These are phyloP conservation scores for Drosophila buzzatii DNA, from an alignment of 2,888 invertebrate species.

Conservation along the genomic window DNA sequence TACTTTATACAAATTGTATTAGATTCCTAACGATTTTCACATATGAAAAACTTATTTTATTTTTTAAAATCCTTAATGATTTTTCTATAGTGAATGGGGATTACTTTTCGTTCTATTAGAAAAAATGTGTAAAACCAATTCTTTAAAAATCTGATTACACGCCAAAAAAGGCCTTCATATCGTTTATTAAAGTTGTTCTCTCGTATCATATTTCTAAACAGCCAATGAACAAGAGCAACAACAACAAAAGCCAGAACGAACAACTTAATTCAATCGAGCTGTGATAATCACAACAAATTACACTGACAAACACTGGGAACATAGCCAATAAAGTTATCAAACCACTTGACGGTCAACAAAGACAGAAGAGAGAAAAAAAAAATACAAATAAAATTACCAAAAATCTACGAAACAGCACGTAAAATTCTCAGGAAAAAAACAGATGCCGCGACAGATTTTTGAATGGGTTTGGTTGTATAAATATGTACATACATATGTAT, in stretches of 20 bases:
- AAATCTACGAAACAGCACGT: conserved; percentile 49
- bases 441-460: conserved; percentile 60
- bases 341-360: conserved; percentile 52
- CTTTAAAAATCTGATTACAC: conserved; percentile 18
- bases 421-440: conserved; percentile 48
- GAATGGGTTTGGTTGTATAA: conserved; percentile 36
- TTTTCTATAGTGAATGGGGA: background rate
- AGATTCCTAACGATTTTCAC: too few species aligned
- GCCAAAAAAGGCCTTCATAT: conserved; percentile 21
- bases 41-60: too few species aligned
- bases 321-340: conserved; percentile 67
- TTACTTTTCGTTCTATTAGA: too few species aligned
- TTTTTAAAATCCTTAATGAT: background rate
- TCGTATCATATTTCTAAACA: conserved; percentile 43
- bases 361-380: conserved; percentile 5
- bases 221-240: background rate
- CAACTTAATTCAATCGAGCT: conserved; percentile 40
- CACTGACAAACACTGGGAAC: conserved; percentile 38
- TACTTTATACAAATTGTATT: too few species aligned
- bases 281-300: conserved; percentile 67
- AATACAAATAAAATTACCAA: conserved; percentile 13
- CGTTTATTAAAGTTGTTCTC: conserved; percentile 21
- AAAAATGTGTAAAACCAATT: conserved; percentile 4
- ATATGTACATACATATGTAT: background rate
- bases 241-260: background rate